These are phyloP conservation scores for Musca domestica DNA, from an alignment of 1,140 invertebrate species.

Conservation along the genomic window DNA sequence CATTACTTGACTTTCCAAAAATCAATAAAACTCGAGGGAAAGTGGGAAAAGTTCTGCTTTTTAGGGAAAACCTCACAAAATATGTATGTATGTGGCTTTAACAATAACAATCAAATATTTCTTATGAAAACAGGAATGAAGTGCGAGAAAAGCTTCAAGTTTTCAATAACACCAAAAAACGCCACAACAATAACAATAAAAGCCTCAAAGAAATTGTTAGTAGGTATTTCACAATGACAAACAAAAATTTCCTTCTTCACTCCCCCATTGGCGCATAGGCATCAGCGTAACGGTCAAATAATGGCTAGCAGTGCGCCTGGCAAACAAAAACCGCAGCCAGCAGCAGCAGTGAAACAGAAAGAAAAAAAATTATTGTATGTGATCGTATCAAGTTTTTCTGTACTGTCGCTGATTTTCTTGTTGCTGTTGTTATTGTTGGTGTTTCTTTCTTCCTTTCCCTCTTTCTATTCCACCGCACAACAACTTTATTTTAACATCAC, in stretches of 20 bases:
- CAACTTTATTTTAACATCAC: conserved; percentile 13
- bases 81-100: no score
- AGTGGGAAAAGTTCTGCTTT: no score
- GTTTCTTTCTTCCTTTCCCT: background rate
- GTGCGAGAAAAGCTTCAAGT: no score
- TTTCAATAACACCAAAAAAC: background rate
- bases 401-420: background rate
- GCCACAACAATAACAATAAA: background rate
- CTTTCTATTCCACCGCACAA: no score
- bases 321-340: no score
- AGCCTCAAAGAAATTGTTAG: background rate
- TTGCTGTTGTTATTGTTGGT: background rate
- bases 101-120: no score
- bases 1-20: no score
- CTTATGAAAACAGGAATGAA: no score
- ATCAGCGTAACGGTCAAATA: background rate
- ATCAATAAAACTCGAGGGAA: no score
- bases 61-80: no score
- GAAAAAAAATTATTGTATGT: background rate
- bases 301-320: no score
- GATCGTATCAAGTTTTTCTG: conserved; percentile 10
- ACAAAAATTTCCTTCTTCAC: background rate
- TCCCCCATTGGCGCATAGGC: background rate
- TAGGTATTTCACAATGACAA: background rate
- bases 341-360: no score